Conservation (phyloP, 2,113 vertebrate species). For the Scomber colias region DNA sequence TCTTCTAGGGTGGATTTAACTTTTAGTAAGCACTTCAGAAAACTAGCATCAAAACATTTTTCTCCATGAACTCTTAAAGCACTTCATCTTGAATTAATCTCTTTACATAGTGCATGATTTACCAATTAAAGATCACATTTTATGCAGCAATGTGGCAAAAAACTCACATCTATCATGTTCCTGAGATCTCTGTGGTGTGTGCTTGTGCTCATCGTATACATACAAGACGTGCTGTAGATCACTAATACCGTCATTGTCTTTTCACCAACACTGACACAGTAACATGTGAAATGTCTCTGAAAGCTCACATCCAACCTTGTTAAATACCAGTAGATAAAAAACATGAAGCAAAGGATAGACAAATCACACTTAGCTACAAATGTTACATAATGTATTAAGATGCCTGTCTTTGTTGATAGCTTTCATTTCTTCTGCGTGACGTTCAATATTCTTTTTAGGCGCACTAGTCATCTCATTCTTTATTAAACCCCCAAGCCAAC, state of each 20-base stretch:
- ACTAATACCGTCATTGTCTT: constrained; percentile 11
- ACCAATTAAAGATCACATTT: constrained; percentile 17
- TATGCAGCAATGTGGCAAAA: constrained; percentile 7
- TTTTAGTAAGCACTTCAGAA: constrained; percentile 37
- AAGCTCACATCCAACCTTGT: constrained; percentile 36
- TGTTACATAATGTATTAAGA: constrained; percentile 40
- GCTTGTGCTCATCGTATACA: constrained; percentile 34
- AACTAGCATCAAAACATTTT: constrained; percentile 24
- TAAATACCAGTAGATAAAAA: constrained; percentile 18
- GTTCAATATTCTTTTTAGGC: constrained; percentile 56
- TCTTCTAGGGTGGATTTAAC: constrained; percentile 44
- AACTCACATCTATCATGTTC: constrained; percentile 21
- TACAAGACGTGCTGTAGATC: constrained; percentile 27
- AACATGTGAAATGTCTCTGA: constrained; percentile 27
- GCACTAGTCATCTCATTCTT: constrained; percentile 43
- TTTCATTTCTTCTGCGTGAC: constrained; percentile 46
- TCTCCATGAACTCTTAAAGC: constrained; percentile 29
- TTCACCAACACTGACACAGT: constrained; percentile 37
- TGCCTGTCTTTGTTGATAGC: constrained; percentile 38
- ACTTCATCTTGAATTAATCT: constrained; percentile 22
- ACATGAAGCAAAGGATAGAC: constrained; percentile 14
- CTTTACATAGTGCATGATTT: constrained; percentile 1
- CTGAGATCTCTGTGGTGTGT: constrained; percentile 44
- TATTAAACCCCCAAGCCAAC: constrained; percentile 60
- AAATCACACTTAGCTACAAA: constrained; percentile 11